These are phyloP conservation scores for Petrolisthes cinctipes DNA, from an alignment of 2,888 invertebrate genomes.

Conservation along the genomic window DNA sequence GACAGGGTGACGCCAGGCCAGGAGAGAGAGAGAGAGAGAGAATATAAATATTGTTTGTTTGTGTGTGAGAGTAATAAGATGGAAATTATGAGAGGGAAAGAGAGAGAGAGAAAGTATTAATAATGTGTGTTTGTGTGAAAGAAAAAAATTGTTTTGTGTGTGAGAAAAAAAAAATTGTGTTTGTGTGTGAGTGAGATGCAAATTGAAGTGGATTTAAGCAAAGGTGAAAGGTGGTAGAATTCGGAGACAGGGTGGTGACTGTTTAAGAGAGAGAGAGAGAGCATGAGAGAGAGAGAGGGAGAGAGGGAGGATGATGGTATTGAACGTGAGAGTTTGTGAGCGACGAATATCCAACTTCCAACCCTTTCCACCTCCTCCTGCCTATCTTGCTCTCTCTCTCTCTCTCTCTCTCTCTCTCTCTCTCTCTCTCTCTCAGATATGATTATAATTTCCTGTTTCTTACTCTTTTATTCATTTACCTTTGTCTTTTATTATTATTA, in stretches of 20 bases:
- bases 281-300: slow-evolving; percentile 2
- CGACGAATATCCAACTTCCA: neutral
- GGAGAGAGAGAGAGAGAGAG: neutral
- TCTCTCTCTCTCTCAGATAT: neutral
- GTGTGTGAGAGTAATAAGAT: neutral
- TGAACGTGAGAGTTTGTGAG: neutral
- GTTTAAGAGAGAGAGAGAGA: slow-evolving; percentile 29
- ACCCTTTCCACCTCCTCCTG: slow-evolving; percentile 19
- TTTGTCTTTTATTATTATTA: neutral
- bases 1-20: neutral
- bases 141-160: neutral
- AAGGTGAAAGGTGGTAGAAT: neutral
- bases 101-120: neutral
- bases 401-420: slow-evolving; percentile 30
- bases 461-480: neutral
- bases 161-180: neutral
- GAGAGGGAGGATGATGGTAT: neutral
- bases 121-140: neutral
- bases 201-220: neutral
- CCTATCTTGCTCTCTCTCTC: slow-evolving; percentile 35
- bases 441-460: neutral
- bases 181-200: neutral
- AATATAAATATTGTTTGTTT: neutral
- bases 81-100: neutral
- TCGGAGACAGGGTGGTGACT: neutral